Conservation (phyloP, 2,888 invertebrate genomes). For the Meganola albula region DNA sequence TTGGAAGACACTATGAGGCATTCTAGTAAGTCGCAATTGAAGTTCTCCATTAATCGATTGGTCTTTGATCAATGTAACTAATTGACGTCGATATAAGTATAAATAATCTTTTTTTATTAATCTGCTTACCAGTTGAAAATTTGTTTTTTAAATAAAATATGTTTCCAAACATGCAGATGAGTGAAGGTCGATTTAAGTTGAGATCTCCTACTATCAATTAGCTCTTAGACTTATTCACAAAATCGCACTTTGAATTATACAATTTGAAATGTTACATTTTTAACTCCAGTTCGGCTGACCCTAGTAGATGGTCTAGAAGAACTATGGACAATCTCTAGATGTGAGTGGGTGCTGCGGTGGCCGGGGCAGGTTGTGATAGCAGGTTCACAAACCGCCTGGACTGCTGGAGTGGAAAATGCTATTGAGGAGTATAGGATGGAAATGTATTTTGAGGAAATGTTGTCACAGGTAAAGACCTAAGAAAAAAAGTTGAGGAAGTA, state of each 20-base stretch:
- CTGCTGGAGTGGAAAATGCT: constrained; percentile 82
- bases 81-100: no score
- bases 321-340: constrained; percentile 57
- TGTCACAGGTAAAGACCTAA: constrained; percentile 74
- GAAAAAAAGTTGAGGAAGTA: no score
- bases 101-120: no score
- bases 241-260: no score
- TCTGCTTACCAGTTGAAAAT: no score
- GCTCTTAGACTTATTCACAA: no score
- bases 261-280: neutral
- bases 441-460: constrained; percentile 70
- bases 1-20: constrained; percentile 84
- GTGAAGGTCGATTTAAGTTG: no score
- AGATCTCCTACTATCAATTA: no score
- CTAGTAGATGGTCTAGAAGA: constrained; percentile 53
- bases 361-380: constrained; percentile 89
- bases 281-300: constrained; percentile 57
- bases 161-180: no score
- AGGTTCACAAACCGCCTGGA: constrained; percentile 86
- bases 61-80: no score
- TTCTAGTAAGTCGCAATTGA: constrained; percentile 75
- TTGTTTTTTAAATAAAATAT: no score
- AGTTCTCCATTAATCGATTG: no score
- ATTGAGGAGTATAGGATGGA: constrained; percentile 71
- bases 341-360: constrained; percentile 85